Evolutionary conservation across 2,888 invertebrate species (phyloP).

Genomic region (Drosophila pullipes): DNA sequence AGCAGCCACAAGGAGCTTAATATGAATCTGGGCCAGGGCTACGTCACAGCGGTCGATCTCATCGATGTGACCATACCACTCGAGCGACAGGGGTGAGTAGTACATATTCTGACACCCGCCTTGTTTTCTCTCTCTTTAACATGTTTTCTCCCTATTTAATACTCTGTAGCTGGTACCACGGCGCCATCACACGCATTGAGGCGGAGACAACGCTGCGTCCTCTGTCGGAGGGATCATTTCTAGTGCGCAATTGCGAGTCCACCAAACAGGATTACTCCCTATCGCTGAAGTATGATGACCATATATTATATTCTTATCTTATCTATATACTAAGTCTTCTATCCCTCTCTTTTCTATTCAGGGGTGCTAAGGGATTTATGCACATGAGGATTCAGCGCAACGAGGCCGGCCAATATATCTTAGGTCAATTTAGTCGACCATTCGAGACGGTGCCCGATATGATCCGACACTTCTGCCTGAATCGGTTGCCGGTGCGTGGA

Average conservation of each 20-base stretch:
- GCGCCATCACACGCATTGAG: conserved; percentile 95
- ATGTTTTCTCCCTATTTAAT: not conserved
- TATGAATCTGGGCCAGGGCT: conserved; percentile 88
- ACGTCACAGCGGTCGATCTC: conserved; percentile 89
- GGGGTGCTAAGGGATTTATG: conserved; percentile 98
- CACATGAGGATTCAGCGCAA: conserved; percentile 97
- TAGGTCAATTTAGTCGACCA: conserved; percentile 97
- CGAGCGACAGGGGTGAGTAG: conserved; percentile 93
- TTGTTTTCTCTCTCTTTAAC: not conserved
- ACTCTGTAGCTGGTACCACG: conserved; percentile 94
- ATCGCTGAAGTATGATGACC: conserved; percentile 94
- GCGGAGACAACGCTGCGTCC: conserved; percentile 95
- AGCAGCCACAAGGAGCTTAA: conserved; percentile 87
- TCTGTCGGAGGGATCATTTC: conserved; percentile 95
- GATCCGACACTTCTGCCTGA: conserved; percentile 96
- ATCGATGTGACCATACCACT: conserved; percentile 93
- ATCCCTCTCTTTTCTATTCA: conserved; percentile 83
- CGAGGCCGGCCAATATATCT: conserved; percentile 92
- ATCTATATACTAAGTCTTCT: not conserved
- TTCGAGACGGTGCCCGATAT: conserved; percentile 97
- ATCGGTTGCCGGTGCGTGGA: conserved; percentile 96
- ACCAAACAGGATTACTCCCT: conserved; percentile 97
- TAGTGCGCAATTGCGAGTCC: conserved; percentile 97
- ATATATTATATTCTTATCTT: not conserved
- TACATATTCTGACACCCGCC: too few relatives aligned